A percentile compares a stretch with the other conserved stretches of the same genome.
phyloP scores from a whole-genome alignment of 2,797 vertebrate genomes.

The Epinephelus awoara region DNA sequence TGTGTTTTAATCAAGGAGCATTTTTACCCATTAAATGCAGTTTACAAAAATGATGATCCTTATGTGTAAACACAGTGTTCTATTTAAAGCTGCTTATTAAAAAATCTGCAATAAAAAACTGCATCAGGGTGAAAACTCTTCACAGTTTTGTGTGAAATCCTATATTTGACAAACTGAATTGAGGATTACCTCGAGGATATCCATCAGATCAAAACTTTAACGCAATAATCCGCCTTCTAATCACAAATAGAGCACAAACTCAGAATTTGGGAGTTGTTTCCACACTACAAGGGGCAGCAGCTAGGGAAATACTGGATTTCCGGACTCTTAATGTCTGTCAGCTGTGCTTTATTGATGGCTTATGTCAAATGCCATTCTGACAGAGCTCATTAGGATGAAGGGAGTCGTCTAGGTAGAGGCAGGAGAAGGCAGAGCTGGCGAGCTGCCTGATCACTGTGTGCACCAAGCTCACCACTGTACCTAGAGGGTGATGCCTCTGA shows the following conservation, averaged over 20 bases:
- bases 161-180: neutral
- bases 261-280: constrained; percentile 40
- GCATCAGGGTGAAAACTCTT: neutral
- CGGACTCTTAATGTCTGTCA: constrained; percentile 76
- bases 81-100: neutral
- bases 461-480: constrained; percentile 77
- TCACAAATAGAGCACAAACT: constrained; percentile 41
- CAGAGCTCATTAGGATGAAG: constrained; percentile 86
- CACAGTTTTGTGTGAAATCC: neutral
- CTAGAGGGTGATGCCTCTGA: constrained; percentile 88
- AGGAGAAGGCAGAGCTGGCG: constrained; percentile 78
- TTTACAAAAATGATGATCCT: constrained; percentile 13
- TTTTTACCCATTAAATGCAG: constrained; percentile 12
- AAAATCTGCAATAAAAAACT: neutral
- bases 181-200: neutral
- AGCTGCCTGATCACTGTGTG: constrained; percentile 87
- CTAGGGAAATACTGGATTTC: constrained; percentile 66
- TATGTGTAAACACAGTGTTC: neutral
- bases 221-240: constrained; percentile 1
- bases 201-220: neutral
- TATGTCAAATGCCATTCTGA: constrained; percentile 88
- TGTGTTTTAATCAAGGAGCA: constrained; percentile 39
- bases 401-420: constrained; percentile 77
- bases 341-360: constrained; percentile 82
- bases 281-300: constrained; percentile 25